A percentile compares a stretch with the other conserved stretches of the same genome.
Evolutionary conservation across 2,797 vertebrate genomes (phyloP).

Genomic region (Limosa lapponica): DNA sequence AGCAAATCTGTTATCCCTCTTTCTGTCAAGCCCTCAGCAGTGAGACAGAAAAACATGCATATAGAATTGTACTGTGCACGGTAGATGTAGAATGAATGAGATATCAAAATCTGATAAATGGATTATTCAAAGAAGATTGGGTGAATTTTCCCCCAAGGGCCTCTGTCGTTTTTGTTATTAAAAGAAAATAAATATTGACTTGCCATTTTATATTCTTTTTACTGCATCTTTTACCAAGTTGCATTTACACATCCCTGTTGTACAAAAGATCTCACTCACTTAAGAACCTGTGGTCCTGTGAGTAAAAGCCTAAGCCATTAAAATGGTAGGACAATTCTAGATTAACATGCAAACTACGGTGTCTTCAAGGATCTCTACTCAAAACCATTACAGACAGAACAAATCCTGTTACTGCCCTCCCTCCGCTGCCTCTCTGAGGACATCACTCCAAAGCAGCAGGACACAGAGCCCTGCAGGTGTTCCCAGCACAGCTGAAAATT

Average conservation of each 20-base stretch:
- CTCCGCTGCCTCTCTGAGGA: background rate
- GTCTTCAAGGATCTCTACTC: background rate
- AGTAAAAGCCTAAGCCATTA: background rate
- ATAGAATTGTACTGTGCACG: no score
- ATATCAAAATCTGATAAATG: background rate
- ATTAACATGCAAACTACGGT: rapidly evolving
- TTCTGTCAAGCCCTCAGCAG: background rate
- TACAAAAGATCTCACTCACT: background rate
- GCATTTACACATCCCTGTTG: background rate
- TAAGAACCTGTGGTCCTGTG: no score
- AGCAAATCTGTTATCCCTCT: background rate
- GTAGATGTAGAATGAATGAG: background rate
- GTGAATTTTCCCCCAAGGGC: rapidly evolving
- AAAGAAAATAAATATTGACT: background rate
- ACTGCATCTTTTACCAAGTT: background rate
- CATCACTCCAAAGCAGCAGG: background rate
- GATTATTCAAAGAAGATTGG: background rate
- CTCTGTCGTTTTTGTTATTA: background rate
- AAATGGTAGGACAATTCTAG: rapidly evolving
- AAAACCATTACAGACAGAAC: background rate
- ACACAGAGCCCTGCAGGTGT: rapidly evolving
- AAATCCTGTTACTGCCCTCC: background rate
- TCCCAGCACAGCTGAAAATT: background rate
- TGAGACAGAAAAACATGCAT: rapidly evolving
- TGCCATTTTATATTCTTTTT: background rate